Evolutionary conservation across 2,113 vertebrate genomes (phyloP).

Genomic region (Clarias batrachus): DNA sequence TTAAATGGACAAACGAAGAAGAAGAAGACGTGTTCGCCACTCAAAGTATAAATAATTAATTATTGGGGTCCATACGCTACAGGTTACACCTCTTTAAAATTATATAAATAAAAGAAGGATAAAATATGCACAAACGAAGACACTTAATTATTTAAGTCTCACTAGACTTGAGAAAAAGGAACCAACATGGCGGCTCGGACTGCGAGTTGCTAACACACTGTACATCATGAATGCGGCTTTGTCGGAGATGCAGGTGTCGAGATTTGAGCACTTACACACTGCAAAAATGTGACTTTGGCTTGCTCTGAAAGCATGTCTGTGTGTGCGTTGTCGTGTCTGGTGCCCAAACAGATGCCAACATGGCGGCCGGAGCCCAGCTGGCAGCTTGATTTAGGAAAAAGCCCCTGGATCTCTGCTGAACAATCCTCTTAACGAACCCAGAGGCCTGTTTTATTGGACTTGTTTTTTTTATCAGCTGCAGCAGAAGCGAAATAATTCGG

Average conservation of each 20-base stretch:
- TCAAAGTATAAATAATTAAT: background rate
- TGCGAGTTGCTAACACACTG: background rate
- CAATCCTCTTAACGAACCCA: constrained; percentile 67
- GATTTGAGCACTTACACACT: constrained; percentile 32
- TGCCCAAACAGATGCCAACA: constrained; percentile 53
- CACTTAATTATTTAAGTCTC: background rate
- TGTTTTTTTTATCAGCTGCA: constrained; percentile 61
- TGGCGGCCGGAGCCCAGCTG: constrained; percentile 57
- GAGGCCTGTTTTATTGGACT: constrained; percentile 46
- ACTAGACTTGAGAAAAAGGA: background rate
- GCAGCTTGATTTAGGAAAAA: constrained; percentile 55
- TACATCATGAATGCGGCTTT: background rate
- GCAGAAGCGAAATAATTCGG: constrained; percentile 58
- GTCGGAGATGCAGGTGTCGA: constrained; percentile 33
- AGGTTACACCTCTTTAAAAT: background rate
- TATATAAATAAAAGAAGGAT: background rate
- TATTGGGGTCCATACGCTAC: background rate
- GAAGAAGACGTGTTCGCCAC: background rate
- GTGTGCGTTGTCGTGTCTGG: constrained; percentile 32
- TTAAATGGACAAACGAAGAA: background rate
- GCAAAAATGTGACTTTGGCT: constrained; percentile 56
- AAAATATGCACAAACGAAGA: background rate
- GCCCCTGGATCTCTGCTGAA: constrained; percentile 58
- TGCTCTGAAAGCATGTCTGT: constrained; percentile 52
- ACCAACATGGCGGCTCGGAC: background rate